Conservation (phyloP, 2,797 vertebrate genomes). For the Onychomys leucogaster region DNA sequence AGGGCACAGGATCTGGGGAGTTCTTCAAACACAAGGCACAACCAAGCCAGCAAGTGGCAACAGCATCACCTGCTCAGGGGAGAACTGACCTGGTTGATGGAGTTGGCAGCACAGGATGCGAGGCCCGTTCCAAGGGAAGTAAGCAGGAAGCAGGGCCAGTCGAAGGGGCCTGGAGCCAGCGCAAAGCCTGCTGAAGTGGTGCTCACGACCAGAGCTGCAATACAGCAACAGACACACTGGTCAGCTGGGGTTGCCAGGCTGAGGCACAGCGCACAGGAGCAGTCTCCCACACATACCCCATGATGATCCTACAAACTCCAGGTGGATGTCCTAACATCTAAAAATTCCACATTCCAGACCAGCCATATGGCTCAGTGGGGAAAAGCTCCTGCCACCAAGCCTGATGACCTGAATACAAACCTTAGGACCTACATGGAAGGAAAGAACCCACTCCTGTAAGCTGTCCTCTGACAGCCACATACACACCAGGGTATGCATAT, state of each 20-base stretch:
- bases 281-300: not conserved
- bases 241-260: not conserved
- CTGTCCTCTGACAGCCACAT: not conserved
- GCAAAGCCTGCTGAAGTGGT: constrained; percentile 95
- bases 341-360: not conserved
- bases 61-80: not conserved
- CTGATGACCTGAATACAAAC: not conserved
- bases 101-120: constrained; percentile 95
- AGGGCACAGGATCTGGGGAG: not conserved
- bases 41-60: not conserved
- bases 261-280: not conserved
- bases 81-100: constrained; percentile 97
- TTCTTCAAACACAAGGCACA: not conserved
- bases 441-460: not conserved
- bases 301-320: not conserved
- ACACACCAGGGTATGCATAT: not conserved
- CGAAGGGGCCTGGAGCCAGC: constrained; percentile 96
- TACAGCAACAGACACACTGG: constrained; percentile 50
- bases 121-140: constrained; percentile 94
- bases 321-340: not conserved
- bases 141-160: constrained; percentile 92
- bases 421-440: not conserved
- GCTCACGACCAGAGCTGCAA: constrained; percentile 95
- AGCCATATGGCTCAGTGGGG: not conserved
- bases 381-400: not conserved